These are phyloP conservation scores for Austrolebias charrua DNA, from an alignment of 2,797 vertebrate genomes.

Conservation along the genomic window DNA sequence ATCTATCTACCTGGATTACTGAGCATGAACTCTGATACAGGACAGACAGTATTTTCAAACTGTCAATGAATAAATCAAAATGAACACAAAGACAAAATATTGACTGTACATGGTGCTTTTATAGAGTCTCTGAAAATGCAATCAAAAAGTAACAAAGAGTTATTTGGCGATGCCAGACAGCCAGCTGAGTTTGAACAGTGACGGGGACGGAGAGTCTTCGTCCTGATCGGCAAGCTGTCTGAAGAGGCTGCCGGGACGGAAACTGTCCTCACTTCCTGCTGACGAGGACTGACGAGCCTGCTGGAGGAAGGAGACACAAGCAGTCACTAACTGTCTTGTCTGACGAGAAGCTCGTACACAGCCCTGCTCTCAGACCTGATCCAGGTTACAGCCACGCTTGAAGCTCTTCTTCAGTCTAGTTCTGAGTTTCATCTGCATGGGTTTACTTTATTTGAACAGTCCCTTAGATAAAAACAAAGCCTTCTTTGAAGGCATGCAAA, in stretches of 20 bases:
- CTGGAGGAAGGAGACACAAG: constrained; percentile 16
- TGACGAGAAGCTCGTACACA: no score
- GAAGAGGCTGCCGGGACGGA: constrained; percentile 87
- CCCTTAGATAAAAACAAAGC: no score
- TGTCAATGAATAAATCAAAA: neutral
- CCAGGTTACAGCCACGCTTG: no score
- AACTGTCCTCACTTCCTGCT: constrained; percentile 63
- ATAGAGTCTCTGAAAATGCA: constrained; percentile 35
- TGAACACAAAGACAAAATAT: constrained; percentile 31
- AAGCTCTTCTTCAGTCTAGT: no score
- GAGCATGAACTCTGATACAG: no score
- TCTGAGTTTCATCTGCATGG: no score
- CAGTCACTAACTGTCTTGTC: no score
- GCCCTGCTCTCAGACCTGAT: no score
- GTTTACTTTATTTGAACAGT: no score
- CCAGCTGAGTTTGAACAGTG: constrained; percentile 94
- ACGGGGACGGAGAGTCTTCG: constrained; percentile 81
- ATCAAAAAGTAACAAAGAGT: constrained; percentile 27
- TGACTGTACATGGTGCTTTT: constrained; percentile 42
- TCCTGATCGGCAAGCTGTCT: constrained; percentile 89
- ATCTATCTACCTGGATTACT: no score
- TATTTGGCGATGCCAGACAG: constrained; percentile 93
- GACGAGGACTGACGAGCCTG: constrained; percentile 60
- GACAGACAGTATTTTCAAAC: no score
- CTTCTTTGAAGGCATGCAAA: no score